Base-by-base conservation (phyloP, 1,140 invertebrate species). In the Drosophila parvula region DNA sequence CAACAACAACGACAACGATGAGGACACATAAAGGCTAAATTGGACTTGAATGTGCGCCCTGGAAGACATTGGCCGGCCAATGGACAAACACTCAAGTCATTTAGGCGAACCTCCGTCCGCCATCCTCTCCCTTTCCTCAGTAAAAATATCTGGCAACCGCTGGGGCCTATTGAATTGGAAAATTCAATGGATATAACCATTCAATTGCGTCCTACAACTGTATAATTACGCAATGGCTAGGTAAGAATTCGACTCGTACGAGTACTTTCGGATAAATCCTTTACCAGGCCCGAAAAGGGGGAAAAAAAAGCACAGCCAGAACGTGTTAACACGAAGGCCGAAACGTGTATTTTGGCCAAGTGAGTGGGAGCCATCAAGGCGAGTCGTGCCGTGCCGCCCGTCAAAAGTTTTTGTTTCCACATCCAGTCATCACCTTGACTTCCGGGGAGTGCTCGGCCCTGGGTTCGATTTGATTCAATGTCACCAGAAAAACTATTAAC, bases 1-100 rank as follows among this genome's bases (percentile, higher is more conserved):
- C 22, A 0, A 53, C 22, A 0, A 12, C 58, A 40, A 41, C 30
- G 64, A 53, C 80, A 68, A 68, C 74, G 78, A 61, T 67, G 74
- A 83, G 73, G 74, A 81, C 68, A 79, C 83, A 86, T 88, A 82
- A 88, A 79, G 83, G 83, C 82, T 82, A 85, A 88, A 85, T 85
- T 86, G 82, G 76, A 75, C 69, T 68, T 76, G 70, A 88, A 85
- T 79, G 83, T 75, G 65, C 65, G 64, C 65, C 79, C 70, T 79
- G 79, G 48, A 67, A 77, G 74, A 75, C 73, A 68, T 68, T 68
- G 51, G 47, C 44, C 30, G 68, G 81, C 69, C 79, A 70, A 69
- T 78, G 82, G 81, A 85, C 82, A 58, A 58, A 82, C 82, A 85
- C 82, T 85, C 79, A 81, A 85, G 79, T 85, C 82, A 75, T 85